Conservation (phyloP, 2,797 vertebrate genomes). For the Caiman crocodilus region DNA sequence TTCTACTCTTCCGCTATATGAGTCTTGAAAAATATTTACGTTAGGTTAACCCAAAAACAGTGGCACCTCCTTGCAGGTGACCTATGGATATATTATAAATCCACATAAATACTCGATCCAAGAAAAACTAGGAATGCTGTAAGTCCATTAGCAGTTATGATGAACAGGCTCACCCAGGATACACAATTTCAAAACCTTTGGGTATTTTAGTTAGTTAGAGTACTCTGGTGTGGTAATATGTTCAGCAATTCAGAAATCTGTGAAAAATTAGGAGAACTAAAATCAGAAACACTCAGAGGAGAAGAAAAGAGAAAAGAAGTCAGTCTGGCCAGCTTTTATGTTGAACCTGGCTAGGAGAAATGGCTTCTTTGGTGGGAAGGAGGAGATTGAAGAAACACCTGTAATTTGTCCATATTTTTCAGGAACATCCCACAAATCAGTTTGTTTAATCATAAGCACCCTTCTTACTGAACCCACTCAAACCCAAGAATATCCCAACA, state of each 20-base stretch:
- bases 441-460: background rate
- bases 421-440: background rate
- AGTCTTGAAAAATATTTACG: background rate
- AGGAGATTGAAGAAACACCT: background rate
- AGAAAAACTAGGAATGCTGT: background rate
- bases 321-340: background rate
- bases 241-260: background rate
- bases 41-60: background rate
- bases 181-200: background rate
- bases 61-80: background rate
- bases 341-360: constrained; percentile 19
- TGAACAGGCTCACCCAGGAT: background rate
- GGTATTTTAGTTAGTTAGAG: background rate
- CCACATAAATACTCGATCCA: background rate
- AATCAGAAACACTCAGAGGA: constrained; percentile 11
- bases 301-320: background rate
- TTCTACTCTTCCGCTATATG: constrained; percentile 25
- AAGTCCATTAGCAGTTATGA: background rate
- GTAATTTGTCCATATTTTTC: background rate
- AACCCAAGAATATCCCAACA: background rate
- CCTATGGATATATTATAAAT: constrained; percentile 21
- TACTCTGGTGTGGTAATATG: background rate
- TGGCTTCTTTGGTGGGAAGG: background rate
- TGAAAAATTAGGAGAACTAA: background rate
- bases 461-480: background rate